phyloP scores from a whole-genome alignment of 2,888 invertebrate species.

The Eristalis intricaria region DNA sequence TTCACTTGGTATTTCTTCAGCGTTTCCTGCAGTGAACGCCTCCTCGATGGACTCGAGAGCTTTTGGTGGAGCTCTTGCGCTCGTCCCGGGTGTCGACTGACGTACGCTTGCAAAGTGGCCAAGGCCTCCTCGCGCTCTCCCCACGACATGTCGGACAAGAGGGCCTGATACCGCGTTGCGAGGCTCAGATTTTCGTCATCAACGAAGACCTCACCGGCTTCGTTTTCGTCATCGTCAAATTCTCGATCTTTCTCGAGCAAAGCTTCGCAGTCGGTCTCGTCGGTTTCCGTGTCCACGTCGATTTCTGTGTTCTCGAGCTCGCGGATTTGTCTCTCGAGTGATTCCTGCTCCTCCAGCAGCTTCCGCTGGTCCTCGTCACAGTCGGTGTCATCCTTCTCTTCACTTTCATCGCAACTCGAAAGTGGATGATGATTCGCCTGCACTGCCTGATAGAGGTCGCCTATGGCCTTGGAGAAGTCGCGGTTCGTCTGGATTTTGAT shows the following conservation, averaged over 20 bases:
- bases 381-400: slow-evolving; percentile 82
- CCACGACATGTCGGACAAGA: slow-evolving; percentile 90
- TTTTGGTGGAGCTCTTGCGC: slow-evolving; percentile 97
- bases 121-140: slow-evolving; percentile 92
- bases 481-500: slow-evolving; percentile 81
- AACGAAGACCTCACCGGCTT: slow-evolving; percentile 77
- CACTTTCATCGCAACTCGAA: slow-evolving; percentile 83
- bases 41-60: slow-evolving; percentile 93
- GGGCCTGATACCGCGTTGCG: slow-evolving; percentile 87
- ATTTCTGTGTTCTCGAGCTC: slow-evolving; percentile 88
- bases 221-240: slow-evolving; percentile 75
- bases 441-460: slow-evolving; percentile 79
- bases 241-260: slow-evolving; percentile 78
- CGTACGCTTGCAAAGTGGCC: slow-evolving; percentile 89
- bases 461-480: slow-evolving; percentile 81
- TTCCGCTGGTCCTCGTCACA: slow-evolving; percentile 89
- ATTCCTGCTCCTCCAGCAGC: slow-evolving; percentile 89
- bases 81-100: slow-evolving; percentile 94
- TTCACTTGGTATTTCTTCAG: slow-evolving; percentile 91
- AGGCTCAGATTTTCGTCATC: slow-evolving; percentile 82
- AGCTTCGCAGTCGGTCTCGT: slow-evolving; percentile 84
- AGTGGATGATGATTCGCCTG: slow-evolving; percentile 71
- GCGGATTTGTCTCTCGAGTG: slow-evolving; percentile 88
- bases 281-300: slow-evolving; percentile 91
- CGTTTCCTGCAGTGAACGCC: slow-evolving; percentile 92